phyloP scores from a whole-genome alignment of 2,888 invertebrate genomes.

The Salpingus planirostris region DNA sequence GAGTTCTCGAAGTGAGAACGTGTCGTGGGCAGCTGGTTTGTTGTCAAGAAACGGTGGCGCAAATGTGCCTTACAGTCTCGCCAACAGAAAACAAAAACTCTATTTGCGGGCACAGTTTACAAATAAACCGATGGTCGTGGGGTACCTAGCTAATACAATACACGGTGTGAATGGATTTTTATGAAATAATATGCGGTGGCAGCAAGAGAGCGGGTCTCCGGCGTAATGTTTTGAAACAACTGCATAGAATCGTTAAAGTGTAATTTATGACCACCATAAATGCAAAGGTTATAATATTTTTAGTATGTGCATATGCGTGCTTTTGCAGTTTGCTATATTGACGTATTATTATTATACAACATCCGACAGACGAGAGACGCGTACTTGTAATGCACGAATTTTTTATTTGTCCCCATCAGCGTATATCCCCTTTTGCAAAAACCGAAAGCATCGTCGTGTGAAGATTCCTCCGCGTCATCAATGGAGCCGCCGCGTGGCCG shows the following conservation, averaged over 20 bases:
- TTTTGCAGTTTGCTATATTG: constrained; percentile 30
- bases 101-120: constrained; percentile 22
- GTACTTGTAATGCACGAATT: no score
- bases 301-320: constrained; percentile 36
- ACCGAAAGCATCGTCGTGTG: no score
- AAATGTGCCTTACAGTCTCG: constrained; percentile 14
- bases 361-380: constrained; percentile 10
- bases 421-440: no score
- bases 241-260: constrained; percentile 42
- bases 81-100: constrained; percentile 17
- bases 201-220: constrained; percentile 12
- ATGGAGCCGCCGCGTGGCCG: no score
- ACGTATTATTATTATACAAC: constrained; percentile 21
- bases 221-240: constrained; percentile 39
- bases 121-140: constrained; percentile 27
- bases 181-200: constrained; percentile 32
- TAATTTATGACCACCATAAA: constrained; percentile 41
- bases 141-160: constrained; percentile 5
- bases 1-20: no score
- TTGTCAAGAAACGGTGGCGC: constrained; percentile 6
- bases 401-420: no score
- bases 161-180: constrained; percentile 32
- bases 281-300: constrained; percentile 43
- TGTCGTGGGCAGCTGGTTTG: no score
- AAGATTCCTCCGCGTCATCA: no score